These are phyloP conservation scores for Ochropacha duplaris DNA, from an alignment of 2,888 invertebrate genomes.

Conservation along the genomic window DNA sequence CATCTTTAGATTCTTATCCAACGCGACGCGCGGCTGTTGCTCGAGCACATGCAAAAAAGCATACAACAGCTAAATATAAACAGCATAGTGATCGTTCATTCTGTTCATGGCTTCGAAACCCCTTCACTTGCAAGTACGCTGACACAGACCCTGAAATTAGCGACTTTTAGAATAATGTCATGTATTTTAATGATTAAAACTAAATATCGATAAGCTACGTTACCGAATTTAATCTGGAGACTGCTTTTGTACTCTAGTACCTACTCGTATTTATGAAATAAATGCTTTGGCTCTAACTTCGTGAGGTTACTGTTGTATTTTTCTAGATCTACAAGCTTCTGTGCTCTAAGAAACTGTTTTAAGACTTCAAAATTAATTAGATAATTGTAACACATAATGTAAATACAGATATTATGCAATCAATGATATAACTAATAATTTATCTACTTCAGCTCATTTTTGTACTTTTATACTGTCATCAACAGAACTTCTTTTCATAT, in stretches of 20 bases:
- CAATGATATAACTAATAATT: conserved; percentile 48
- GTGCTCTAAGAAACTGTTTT: conserved; percentile 42
- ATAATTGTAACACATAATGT: conserved; percentile 47
- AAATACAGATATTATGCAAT: conserved; percentile 60
- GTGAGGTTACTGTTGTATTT: conserved; percentile 78
- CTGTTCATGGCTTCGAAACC: conserved; percentile 89
- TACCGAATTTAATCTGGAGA: conserved; percentile 84
- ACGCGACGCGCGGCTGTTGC: conserved; percentile 76
- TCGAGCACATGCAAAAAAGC: conserved; percentile 78
- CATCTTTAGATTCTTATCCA: conserved; percentile 90
- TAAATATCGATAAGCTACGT: conserved; percentile 77
- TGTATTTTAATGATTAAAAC: conserved; percentile 49
- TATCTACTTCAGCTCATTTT: conserved; percentile 65
- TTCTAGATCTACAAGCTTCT: conserved; percentile 70
- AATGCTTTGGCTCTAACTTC: conserved; percentile 72
- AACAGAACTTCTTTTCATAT: conserved; percentile 35
- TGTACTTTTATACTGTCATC: conserved; percentile 76
- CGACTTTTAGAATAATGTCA: conserved; percentile 75
- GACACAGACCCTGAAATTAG: conserved; percentile 87
- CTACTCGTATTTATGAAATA: conserved; percentile 70
- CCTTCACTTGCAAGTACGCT: conserved; percentile 90
- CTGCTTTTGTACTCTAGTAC: conserved; percentile 82
- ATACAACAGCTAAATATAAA: conserved; percentile 85
- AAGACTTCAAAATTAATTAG: conserved; percentile 39
- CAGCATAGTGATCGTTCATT: conserved; percentile 88